phyloP scores from a whole-genome alignment of 37 sponge, comb jelly and placozoan genomes.

The Oscarella lobularis region DNA sequence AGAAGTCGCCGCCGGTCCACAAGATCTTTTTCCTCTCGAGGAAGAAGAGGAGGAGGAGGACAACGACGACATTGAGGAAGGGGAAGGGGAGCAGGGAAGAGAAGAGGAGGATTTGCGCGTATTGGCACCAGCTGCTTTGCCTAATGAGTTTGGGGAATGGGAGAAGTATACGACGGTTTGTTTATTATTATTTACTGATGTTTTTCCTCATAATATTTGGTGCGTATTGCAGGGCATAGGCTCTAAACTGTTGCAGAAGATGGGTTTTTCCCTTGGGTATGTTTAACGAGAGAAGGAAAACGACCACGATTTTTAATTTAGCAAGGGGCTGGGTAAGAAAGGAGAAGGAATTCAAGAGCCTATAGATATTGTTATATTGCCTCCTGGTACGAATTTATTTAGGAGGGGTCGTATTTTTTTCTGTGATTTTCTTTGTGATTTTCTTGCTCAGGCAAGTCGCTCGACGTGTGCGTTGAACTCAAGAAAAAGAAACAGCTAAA shows the following conservation, averaged over 20 bases:
- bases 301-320: too few species aligned
- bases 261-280: background rate
- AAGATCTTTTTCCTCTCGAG: background rate
- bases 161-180: background rate
- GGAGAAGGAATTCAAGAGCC: background rate
- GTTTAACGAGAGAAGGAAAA: background rate
- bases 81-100: background rate
- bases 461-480: background rate
- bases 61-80: background rate
- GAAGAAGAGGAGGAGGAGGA: background rate
- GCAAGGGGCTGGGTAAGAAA: background rate
- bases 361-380: background rate
- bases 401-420: too few species aligned
- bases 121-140: background rate
- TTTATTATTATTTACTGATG: background rate
- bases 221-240: background rate
- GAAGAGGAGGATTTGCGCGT: background rate
- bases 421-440: too few species aligned
- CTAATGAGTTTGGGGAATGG: background rate
- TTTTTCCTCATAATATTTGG: background rate
- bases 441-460: background rate
- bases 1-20: background rate
- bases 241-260: background rate
- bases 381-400: background rate
- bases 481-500: background rate